Evolutionary conservation across 2,113 vertebrate genomes (phyloP), one percentile per base, ranked within the genome.

Genomic region (Dolichallabes microphthalmus): DNA sequence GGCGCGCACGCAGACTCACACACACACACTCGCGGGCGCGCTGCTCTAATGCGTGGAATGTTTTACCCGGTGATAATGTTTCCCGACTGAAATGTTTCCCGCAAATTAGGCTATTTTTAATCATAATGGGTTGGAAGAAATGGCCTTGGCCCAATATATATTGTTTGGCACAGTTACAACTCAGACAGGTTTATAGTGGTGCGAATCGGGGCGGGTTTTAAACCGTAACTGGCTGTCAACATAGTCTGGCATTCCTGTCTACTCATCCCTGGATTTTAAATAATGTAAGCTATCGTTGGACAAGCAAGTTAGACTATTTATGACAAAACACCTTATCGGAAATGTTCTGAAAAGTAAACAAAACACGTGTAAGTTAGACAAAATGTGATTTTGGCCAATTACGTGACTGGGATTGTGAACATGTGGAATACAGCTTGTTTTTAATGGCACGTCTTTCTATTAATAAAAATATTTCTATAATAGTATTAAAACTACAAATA

Each of bases 11-110:
- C 12, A 27, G 50, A n/a, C 39, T 30, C 55, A 60, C 75, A 80
- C 68, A 76, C 60, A 64, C 76, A 63, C 60, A 63, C n/a, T n/a
- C 55, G 27, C 73, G 61, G 35, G 66, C 75, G 60, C 52, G 60
- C 82, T 80, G 55, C 78, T 85, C 82, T 78, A 69, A 50, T 83
- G 82, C 50, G 66, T 83, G 50, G 78, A 82, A 84, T 73, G 69
- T 76, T 53, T 57, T 78, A 69, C 27, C 63, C 39, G 64, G 80
- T 61, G 82, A 71, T 73, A 73, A 68, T 73, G 82, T 73, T 83
- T 69, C 82, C 82, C 15, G 27, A 73, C 39, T 58, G 68, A 32
- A 71, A 55, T 39, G 82, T 17, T 83, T 83, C 82, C 68, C 82
- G 82, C 53, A 83, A 71, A 73, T 83, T 35, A 25, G 22, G 52